A percentile compares a stretch with the other conserved stretches of the same genome.
phyloP scores from a whole-genome alignment of 2,888 invertebrate species.

The Stenodera caucasica region DNA sequence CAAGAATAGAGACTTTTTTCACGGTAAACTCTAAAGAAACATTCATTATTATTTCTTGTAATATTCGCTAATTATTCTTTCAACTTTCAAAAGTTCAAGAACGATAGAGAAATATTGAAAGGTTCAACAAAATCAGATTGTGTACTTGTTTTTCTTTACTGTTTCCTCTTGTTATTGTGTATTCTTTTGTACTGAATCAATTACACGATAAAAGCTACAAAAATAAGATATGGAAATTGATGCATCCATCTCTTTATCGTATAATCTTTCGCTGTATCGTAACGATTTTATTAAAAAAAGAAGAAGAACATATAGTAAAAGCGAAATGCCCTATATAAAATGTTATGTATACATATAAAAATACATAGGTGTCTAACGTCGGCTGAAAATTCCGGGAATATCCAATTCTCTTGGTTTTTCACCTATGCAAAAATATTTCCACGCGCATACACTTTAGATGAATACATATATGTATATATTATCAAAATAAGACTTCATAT shows the following conservation, averaged over 20 bases:
- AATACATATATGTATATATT: conserved; percentile 4
- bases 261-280: conserved; percentile 17
- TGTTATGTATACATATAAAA: neutral
- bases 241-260: conserved; percentile 16
- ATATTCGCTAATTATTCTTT: neutral
- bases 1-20: too few relatives aligned
- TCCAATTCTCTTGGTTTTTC: conserved; percentile 23
- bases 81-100: neutral
- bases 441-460: conserved; percentile 1
- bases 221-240: conserved; percentile 19
- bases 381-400: conserved; percentile 13
- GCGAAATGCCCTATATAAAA: conserved; percentile 18
- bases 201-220: neutral
- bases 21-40: neutral
- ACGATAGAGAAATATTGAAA: neutral
- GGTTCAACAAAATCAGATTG: too few relatives aligned
- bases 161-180: too few relatives aligned
- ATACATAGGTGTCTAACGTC: conserved; percentile 8
- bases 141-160: too few relatives aligned
- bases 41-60: neutral
- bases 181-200: neutral
- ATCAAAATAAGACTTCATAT: too few relatives aligned
- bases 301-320: neutral
- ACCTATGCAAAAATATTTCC: conserved; percentile 9
- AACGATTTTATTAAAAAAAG: conserved; percentile 27